Conservation (phyloP, 2,888 invertebrate species). For the Sesamia inferens region DNA sequence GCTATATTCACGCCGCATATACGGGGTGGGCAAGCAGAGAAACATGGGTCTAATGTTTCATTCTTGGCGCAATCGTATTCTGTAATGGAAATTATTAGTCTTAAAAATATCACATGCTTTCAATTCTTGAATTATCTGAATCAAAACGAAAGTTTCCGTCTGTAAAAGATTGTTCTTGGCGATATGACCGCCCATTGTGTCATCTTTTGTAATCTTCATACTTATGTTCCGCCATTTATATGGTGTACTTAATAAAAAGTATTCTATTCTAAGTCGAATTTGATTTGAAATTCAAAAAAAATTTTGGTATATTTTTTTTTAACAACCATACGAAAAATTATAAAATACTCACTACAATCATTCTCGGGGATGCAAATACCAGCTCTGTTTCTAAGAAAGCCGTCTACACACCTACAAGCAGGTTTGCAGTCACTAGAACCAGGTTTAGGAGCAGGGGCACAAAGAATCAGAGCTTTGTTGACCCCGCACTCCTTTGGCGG, state of each 20-base stretch:
- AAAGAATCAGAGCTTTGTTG: slow-evolving; percentile 52
- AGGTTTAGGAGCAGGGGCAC: slow-evolving; percentile 43
- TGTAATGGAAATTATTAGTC: slow-evolving; percentile 23
- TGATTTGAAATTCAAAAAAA: background rate
- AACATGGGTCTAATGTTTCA: slow-evolving; percentile 45
- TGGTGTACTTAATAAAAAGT: no score
- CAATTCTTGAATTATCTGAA: no score
- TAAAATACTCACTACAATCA: slow-evolving; percentile 65
- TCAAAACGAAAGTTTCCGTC: no score
- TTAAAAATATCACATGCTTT: background rate
- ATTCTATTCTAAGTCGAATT: background rate
- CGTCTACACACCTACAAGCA: slow-evolving; percentile 64
- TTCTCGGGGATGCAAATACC: slow-evolving; percentile 64
- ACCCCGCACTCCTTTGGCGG: slow-evolving; percentile 64
- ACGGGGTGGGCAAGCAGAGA: slow-evolving; percentile 44
- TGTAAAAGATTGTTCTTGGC: no score
- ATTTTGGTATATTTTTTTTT: background rate
- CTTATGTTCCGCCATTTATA: no score
- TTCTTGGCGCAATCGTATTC: slow-evolving; percentile 43
- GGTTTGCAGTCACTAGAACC: slow-evolving; percentile 58
- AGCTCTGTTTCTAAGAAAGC: slow-evolving; percentile 57
- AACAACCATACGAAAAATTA: background rate
- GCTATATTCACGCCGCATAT: slow-evolving; percentile 48
- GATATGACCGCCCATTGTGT: no score
- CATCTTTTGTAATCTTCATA: no score